Base-by-base conservation (phyloP, 2,113 vertebrate genomes). In the Irena cyanogastra region DNA sequence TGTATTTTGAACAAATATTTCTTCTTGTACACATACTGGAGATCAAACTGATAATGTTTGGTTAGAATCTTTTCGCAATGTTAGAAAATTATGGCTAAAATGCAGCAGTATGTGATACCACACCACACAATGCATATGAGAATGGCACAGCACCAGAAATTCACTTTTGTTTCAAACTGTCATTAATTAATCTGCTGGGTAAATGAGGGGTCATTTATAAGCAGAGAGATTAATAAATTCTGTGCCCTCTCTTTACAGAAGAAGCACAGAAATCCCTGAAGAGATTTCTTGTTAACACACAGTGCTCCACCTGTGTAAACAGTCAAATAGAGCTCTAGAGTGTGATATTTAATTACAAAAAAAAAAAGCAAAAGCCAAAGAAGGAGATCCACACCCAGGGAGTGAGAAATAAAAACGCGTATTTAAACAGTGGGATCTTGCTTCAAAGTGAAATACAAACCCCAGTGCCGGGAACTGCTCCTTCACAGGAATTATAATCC, bases 381-480 rank as follows among this genome's bases (percentile, higher is more conserved):
- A 82, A 31, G 17, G 35, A 49, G 7, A 57, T 61, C 75, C 16
- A 13, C 14, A 50, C 23, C 33, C 31, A 61, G 8, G 27, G 33
- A 82, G 1, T 3, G 19, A 74, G 56, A 82, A 77, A 47, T 28
- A 66, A 92, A 83, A 89, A 60, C 0, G 0, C 9, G 1, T n/a
- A 41, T 65, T 64, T 89, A 53, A 94, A 79, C 24, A 52, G 9
- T 4, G 10, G 76, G 18, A 64, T 65, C 20, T 65, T 53, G 7
- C 19, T 79, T 37, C 11, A 16, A 71, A 89, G 24, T 60, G 20
- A 49, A 49, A 84, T 30, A 5, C 4, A 57, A 64, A 13, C 9
- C 22, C 3, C 33, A 30, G 16, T 1, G 2, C 30, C 44, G 47
- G 4, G 6, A 60, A 59, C 4, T 0, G 4, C 37, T 89, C 78